These are phyloP conservation scores for Cheilinus undulatus DNA, from an alignment of 2,113 vertebrate genomes.

Conservation along the genomic window DNA sequence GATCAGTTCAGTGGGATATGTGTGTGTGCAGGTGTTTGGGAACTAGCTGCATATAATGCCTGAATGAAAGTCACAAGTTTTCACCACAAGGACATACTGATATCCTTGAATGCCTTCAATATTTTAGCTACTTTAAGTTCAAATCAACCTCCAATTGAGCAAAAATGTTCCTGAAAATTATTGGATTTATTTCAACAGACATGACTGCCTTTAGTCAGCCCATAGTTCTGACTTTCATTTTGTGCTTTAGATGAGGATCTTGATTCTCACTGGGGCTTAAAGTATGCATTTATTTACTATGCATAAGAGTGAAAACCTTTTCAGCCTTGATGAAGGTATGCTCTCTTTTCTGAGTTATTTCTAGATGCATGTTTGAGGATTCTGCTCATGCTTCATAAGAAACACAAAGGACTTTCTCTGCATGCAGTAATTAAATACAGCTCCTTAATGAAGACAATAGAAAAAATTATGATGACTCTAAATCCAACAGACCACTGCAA, in stretches of 20 bases:
- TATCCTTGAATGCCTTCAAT: neutral
- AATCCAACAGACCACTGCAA: no score
- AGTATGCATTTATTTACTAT: neutral
- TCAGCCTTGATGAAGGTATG: neutral
- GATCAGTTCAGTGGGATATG: neutral
- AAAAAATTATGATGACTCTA: neutral
- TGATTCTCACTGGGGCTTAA: neutral
- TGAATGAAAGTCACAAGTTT: neutral
- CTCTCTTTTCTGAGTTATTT: neutral
- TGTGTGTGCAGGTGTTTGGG: neutral
- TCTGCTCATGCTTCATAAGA: neutral
- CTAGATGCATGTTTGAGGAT: neutral
- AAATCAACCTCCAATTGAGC: neutral
- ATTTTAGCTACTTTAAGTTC: neutral
- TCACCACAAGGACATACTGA: neutral
- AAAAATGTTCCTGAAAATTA: neutral
- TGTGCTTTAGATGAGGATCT: neutral
- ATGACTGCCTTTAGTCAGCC: neutral
- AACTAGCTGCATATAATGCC: neutral
- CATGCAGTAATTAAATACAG: neutral
- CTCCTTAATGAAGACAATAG: neutral
- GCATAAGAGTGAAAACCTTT: no score
- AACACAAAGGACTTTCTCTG: neutral
- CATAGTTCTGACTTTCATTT: slow-evolving; percentile 4
- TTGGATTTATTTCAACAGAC: neutral